Evolutionary conservation across 2,888 invertebrate genomes (phyloP), one percentile per base, ranked within the genome.

Genomic region (Molanna angustata): DNA sequence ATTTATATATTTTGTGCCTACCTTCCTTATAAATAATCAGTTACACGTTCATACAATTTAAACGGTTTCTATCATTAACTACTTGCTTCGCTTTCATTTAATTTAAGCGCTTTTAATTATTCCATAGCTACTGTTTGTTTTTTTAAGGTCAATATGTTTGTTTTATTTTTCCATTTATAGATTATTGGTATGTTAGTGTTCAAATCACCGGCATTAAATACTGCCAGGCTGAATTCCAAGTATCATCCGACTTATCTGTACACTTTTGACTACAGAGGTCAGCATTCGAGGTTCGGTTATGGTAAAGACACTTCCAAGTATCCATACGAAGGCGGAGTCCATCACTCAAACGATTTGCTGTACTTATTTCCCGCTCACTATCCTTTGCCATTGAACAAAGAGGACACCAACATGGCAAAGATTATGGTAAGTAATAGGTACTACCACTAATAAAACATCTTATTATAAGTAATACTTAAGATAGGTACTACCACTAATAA

Each of bases 331-430:
- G 75, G 74, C 3, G 76, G 81, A 2, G 74, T 77, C 1, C 78
- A 80, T 57, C 82, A 83, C 62, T 80, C 80, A 1, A 77, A 83
- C 60, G 82, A 83, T 55, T 69, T 80, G 20, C 72, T 80, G n/a
- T 79, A 82, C 61, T 60, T 82, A n/a, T 83, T 81, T 63, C 71
- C 72, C 2, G 72, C 66, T 47, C 70, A 71, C 2, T 61, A 66
- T 52, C 63, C 66, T 9, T 66, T 67, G 43, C 52, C 59, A 1
- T 60, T 76, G 19, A 69, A 67, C 52, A 61, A 56, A 2, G 52
- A 58, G 4, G 76, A 76, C 48, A 64, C 63, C 1, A 46, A 61
- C 37, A 65, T 79, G 44, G 70, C 76, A 1, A 66, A 70, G 33
- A 68, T 67, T 54, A 72, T 80, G 71, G 67, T 79, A 2, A 31